A percentile compares a stretch with the other conserved stretches of the same genome.
phyloP scores from a whole-genome alignment of 2,888 invertebrate genomes.

The Microchrysa polita region DNA sequence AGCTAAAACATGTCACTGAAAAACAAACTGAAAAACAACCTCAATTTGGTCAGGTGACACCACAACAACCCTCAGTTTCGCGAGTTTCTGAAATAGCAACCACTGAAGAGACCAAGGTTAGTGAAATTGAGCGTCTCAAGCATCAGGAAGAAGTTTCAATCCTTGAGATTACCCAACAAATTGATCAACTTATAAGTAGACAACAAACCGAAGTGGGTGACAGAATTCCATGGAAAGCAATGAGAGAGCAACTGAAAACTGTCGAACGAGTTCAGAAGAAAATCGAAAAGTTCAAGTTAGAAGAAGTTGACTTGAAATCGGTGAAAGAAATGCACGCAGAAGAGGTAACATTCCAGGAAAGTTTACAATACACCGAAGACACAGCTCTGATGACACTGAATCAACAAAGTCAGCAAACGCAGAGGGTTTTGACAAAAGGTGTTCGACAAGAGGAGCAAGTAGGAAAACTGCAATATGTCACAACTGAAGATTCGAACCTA shows the following conservation, averaged over 20 bases:
- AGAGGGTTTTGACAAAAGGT: slow-evolving; percentile 21
- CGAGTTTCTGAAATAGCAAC: slow-evolving; percentile 57
- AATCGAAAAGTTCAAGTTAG: slow-evolving; percentile 63
- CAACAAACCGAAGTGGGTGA: slow-evolving; percentile 55
- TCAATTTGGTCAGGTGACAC: slow-evolving; percentile 30
- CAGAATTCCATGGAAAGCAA: slow-evolving; percentile 62
- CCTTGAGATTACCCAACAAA: slow-evolving; percentile 62
- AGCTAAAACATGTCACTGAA: slow-evolving; percentile 58
- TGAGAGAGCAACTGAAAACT: slow-evolving; percentile 62
- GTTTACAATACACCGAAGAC: slow-evolving; percentile 69
- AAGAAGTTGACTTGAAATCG: slow-evolving; percentile 64
- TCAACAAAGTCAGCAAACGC: neutral
- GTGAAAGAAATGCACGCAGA: slow-evolving; percentile 45
- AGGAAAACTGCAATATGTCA: slow-evolving; percentile 58
- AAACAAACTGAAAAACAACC: slow-evolving; percentile 11
- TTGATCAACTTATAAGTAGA: slow-evolving; percentile 61
- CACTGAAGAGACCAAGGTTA: slow-evolving; percentile 63
- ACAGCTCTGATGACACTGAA: slow-evolving; percentile 67
- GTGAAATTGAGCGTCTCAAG: slow-evolving; percentile 61
- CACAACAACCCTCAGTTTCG: slow-evolving; percentile 32
- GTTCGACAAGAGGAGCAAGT: slow-evolving; percentile 56
- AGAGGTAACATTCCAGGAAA: slow-evolving; percentile 62
- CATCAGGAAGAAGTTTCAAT: slow-evolving; percentile 63
- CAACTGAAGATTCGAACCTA: slow-evolving; percentile 60
- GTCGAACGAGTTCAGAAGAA: slow-evolving; percentile 63